A percentile compares a stretch with the other conserved stretches of the same genome.
Conservation (phyloP, 1,140 invertebrate species). For the Drosophila quadrilineata region DNA sequence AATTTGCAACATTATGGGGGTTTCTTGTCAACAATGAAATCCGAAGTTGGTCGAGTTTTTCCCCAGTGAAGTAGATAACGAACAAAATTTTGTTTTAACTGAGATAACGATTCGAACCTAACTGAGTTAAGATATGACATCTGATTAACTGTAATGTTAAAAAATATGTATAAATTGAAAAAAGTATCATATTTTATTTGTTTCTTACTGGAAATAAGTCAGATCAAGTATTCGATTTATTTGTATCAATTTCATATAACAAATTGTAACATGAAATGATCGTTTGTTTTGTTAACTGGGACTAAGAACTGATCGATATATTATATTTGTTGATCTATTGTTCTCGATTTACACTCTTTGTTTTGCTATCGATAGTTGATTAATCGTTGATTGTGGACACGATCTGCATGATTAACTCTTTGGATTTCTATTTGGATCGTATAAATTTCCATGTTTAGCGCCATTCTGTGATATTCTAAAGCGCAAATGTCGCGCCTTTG, state of each 20-base stretch:
- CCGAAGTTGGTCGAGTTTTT: too few relatives aligned
- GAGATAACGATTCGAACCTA: too few relatives aligned
- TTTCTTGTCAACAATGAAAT: too few relatives aligned
- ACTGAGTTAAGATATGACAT: too few relatives aligned
- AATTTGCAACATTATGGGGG: too few relatives aligned
- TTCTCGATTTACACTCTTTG: too few relatives aligned
- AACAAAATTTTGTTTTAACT: too few relatives aligned
- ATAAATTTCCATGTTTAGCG: constrained; percentile 60
- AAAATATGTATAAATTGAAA: too few relatives aligned
- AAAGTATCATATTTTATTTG: neutral
- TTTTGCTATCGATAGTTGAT: constrained; percentile 9
- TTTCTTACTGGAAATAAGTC: too few relatives aligned
- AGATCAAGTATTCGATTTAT: neutral
- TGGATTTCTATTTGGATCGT: constrained; percentile 37
- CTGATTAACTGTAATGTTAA: too few relatives aligned
- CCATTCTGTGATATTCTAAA: constrained; percentile 29
- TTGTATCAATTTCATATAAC: constrained; percentile 19
- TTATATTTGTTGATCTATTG: constrained; percentile 11
- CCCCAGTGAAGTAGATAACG: too few relatives aligned
- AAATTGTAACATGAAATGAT: constrained; percentile 17
- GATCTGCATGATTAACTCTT: constrained; percentile 66
- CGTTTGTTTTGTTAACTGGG: too few relatives aligned
- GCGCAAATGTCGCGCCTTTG: constrained; percentile 47
- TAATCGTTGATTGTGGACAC: constrained; percentile 34
- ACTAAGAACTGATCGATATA: constrained; percentile 50